phyloP scores from a whole-genome alignment of 2,797 vertebrate species.

The Notolepis coatsorum region DNA sequence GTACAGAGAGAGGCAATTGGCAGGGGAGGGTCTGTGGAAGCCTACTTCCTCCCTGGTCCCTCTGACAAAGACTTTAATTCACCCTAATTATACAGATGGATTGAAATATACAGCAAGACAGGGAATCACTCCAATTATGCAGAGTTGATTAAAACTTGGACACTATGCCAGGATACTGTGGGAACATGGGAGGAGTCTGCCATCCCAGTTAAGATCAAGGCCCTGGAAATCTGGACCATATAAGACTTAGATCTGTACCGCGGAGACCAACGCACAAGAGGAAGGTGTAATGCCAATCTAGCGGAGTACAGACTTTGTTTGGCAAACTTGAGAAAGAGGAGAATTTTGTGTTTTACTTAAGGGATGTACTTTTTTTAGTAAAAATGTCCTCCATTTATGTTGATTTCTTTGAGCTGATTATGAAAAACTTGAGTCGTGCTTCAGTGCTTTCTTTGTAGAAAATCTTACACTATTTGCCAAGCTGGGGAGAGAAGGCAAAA shows the following conservation, averaged over 20 bases:
- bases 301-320: background rate
- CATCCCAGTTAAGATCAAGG: slow-evolving; percentile 39
- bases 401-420: too few species aligned
- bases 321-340: too few species aligned
- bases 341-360: too few species aligned
- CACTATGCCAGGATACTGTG: slow-evolving; percentile 59
- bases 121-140: slow-evolving; percentile 80
- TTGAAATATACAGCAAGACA: slow-evolving; percentile 78
- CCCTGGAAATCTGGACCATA: slow-evolving; percentile 22
- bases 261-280: background rate
- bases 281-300: background rate
- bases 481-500: too few species aligned
- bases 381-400: too few species aligned
- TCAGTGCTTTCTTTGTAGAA: too few species aligned
- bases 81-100: slow-evolving; percentile 78
- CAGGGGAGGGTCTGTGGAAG: slow-evolving; percentile 43
- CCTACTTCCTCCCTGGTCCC: slow-evolving; percentile 51
- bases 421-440: too few species aligned
- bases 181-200: slow-evolving; percentile 53
- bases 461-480: too few species aligned
- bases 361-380: too few species aligned
- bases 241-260: slow-evolving; percentile 36
- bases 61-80: slow-evolving; percentile 75
- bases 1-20: slow-evolving; percentile 30
- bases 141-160: slow-evolving; percentile 79